Evolutionary conservation across 1,140 invertebrate species (phyloP).

Genomic region (Thaumatotibia leucotreta): DNA sequence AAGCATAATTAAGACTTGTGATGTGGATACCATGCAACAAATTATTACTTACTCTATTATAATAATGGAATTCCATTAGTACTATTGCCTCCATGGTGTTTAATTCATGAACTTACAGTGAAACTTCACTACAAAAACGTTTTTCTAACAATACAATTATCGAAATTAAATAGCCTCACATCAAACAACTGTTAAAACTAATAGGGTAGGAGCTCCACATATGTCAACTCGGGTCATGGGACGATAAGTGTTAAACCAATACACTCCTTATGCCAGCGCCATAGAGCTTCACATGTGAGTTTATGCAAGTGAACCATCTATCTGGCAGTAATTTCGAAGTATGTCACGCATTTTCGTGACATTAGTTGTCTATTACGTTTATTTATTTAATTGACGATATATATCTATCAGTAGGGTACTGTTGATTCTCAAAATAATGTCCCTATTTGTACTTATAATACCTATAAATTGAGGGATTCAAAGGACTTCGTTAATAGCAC

Average conservation of each 20-base stretch:
- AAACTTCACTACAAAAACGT: neutral
- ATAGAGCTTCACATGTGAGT: neutral
- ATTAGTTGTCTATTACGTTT: neutral
- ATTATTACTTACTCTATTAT: too few relatives aligned
- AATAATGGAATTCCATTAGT: too few relatives aligned
- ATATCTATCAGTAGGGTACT: neutral
- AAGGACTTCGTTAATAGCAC: too few relatives aligned
- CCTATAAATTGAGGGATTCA: too few relatives aligned
- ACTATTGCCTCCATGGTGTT: too few relatives aligned
- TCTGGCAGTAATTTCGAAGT: neutral
- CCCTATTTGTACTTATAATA: too few relatives aligned
- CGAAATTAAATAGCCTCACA: neutral
- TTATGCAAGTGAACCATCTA: neutral
- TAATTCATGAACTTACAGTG: too few relatives aligned
- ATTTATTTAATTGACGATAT: neutral
- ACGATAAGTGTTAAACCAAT: neutral
- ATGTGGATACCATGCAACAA: too few relatives aligned
- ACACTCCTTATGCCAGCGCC: neutral
- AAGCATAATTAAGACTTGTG: too few relatives aligned
- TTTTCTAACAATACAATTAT: neutral
- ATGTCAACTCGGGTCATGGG: too few relatives aligned
- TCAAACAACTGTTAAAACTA: neutral
- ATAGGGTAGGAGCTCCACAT: neutral
- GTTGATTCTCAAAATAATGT: too few relatives aligned
- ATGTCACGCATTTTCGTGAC: neutral